These are phyloP conservation scores for Lepidothrix coronata DNA, from an alignment of 2,113 vertebrate genomes.

Conservation along the genomic window DNA sequence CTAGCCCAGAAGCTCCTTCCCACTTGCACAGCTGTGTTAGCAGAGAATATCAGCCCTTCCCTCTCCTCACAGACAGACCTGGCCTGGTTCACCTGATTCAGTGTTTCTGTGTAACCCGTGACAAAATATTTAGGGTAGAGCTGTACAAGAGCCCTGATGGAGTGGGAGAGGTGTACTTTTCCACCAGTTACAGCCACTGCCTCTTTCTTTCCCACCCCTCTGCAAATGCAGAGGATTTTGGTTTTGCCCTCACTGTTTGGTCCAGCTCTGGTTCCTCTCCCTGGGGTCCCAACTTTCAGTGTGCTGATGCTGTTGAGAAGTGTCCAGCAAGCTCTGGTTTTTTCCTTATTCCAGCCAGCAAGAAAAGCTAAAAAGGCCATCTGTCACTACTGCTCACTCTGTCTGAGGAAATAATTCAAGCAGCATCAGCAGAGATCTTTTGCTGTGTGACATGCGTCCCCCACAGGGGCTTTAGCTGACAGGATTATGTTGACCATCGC, in stretches of 20 bases:
- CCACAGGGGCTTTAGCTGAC: neutral
- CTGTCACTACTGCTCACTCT: neutral
- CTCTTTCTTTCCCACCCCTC: neutral
- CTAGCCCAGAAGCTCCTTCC: neutral
- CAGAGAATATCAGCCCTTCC: neutral
- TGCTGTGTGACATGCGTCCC: neutral
- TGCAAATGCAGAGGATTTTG: neutral
- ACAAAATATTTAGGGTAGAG: neutral
- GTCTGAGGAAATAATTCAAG: neutral
- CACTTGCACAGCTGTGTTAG: neutral
- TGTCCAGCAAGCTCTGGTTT: neutral
- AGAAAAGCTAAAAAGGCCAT: neutral
- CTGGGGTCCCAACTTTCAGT: neutral
- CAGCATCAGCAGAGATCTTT: neutral
- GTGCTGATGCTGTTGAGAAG: neutral
- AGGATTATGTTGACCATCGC: neutral
- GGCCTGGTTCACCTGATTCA: neutral
- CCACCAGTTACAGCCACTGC: neutral
- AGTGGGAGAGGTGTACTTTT: neutral
- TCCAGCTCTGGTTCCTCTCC: neutral
- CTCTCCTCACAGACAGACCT: neutral
- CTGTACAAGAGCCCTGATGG: neutral
- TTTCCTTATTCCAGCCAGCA: neutral
- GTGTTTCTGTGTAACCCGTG: neutral
- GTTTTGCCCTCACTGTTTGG: neutral